Base-by-base conservation (phyloP, 2,888 invertebrate species). In the Amphipyra berbera region DNA sequence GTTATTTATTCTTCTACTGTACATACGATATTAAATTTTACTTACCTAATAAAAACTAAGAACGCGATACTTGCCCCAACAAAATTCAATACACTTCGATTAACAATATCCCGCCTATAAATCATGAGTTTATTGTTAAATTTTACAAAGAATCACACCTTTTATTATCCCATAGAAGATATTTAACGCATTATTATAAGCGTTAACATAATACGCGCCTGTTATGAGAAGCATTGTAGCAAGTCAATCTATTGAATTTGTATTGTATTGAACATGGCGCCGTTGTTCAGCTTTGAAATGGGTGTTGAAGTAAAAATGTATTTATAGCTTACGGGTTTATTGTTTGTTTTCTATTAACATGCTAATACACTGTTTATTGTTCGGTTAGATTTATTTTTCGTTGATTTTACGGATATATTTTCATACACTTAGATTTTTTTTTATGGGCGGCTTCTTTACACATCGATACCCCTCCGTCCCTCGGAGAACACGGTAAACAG, bases 121-220 rank as follows among this genome's bases (percentile, higher is more conserved):
- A 76, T 75, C 73, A 77, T 41, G 10, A 41, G n/a, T 44, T 42
- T 58, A 61, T 67, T 75, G 60, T 76, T 42, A 47, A 63, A 61
- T 66, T 65, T 61, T 4, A 68, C 65, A 75, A 78, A 75, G 72
- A 72, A 72, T 61, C 40, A 61, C 55, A 59, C 66, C 61, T 68
- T 68, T 47, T 61, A 65, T 71, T 15, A 42, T 46, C 6, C 9
- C 15, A 40, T 14, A 41, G 42, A 44, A 59, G 42, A 60, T 62
- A 48, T 59, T 61, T 58, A 52, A 52, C 33, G 41, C 35, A 38
- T 66, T 66, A 59, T 58, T 10, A 61, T 78, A 71, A 72, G 65
- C 63, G 52, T 47, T 37, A 48, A 48, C 35, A 52, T 49, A 61
- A 75, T 67, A 50, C 37, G n/a, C 37, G 4, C 10, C 40, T 47